Evolutionary conservation across 2,888 invertebrate species (phyloP).

Genomic region (Dolichopus griseipennis): DNA sequence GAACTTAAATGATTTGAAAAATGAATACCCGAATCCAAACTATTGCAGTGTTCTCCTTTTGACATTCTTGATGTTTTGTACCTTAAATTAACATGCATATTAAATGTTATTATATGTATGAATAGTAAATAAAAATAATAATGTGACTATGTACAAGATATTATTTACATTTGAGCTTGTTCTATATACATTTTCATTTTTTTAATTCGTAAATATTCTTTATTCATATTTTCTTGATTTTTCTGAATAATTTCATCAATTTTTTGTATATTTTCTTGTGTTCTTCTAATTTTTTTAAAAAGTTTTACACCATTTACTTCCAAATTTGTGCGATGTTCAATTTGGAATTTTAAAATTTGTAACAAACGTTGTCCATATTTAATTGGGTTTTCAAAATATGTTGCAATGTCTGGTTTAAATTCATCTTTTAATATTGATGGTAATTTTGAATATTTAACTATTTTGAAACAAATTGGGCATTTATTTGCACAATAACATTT

Average conservation of each 20-base stretch:
- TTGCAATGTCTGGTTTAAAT: not conserved
- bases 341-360: not conserved
- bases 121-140: not conserved
- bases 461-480: not conserved
- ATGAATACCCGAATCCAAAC: not conserved
- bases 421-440: not conserved
- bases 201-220: not conserved
- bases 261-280: not conserved
- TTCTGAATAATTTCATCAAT: not conserved
- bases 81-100: not conserved
- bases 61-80: not conserved
- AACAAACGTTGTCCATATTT: not conserved
- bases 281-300: not conserved
- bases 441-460: not conserved
- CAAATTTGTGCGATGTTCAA: not conserved
- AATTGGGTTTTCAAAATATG: not conserved
- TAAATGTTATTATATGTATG: too few relatives aligned
- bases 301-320: not conserved
- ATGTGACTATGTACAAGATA: not conserved
- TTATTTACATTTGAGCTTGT: not conserved
- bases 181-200: not conserved
- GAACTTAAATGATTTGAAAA: not conserved
- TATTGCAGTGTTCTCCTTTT: not conserved
- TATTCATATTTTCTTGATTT: not conserved
- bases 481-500: not conserved